Conservation (phyloP, 1,140 invertebrate genomes). For the Melipona quadrifasciata region DNA sequence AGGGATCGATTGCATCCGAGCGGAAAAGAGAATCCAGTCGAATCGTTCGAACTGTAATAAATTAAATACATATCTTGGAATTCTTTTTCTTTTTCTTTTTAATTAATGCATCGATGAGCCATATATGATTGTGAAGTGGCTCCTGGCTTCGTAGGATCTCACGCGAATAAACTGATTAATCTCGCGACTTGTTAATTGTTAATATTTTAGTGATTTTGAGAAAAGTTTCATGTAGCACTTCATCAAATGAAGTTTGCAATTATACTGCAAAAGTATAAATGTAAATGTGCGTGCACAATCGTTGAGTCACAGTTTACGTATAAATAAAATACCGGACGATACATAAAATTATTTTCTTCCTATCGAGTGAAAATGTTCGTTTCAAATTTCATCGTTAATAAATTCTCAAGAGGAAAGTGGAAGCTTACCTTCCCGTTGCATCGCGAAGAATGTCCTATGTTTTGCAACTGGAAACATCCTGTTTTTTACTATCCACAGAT, state of each 20-base stretch:
- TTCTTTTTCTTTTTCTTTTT: not conserved
- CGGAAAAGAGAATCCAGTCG: not conserved
- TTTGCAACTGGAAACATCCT: not conserved
- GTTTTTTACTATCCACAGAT: not conserved
- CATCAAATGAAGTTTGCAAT: not conserved
- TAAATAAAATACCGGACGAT: not conserved
- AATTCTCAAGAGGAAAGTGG: too few species aligned
- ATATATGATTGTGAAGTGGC: not conserved
- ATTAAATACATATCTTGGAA: not conserved
- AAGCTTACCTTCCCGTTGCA: not conserved
- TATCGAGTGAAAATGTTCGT: not conserved
- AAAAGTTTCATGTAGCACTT: not conserved
- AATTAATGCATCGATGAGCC: not conserved
- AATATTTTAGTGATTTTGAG: not conserved
- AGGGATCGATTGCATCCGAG: not conserved
- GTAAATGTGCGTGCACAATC: not conserved
- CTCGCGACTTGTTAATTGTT: not conserved
- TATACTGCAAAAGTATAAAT: too few species aligned
- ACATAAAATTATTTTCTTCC: not conserved
- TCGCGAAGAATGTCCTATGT: not conserved
- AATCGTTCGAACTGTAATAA: not conserved
- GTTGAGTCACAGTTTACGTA: not conserved
- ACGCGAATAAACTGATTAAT: not conserved
- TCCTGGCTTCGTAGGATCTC: not conserved
- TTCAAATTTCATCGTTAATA: too few species aligned